Evolutionary conservation across 2,113 vertebrate genomes (phyloP), one percentile per base, ranked within the genome.

Genomic region (Phrynocephalus versicolor): DNA sequence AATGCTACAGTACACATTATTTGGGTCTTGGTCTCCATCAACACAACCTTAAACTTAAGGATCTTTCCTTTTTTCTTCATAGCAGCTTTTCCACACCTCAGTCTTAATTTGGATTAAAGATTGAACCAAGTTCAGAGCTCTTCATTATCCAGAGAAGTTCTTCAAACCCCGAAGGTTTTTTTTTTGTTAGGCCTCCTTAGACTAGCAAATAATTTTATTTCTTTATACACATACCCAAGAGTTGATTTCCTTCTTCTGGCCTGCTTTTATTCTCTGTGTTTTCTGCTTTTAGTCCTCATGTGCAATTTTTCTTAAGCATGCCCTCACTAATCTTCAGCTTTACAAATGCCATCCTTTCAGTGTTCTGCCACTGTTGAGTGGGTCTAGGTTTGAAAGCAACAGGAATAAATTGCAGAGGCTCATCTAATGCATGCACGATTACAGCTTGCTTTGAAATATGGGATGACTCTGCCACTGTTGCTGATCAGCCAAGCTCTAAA

Each of bases 251-350:
- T 33, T n/a, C 35, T 5, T 51, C 21, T 27, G 16, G 13, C 70
- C 45, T 51, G 79, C 64, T 81, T 81, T 69, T 65, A 57, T 57
- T 39, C 51, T 60, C 8, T n/a, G 27, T 51, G 25, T 65, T n/a
- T 65, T 81, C 39, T 67, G 62, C 39, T 81, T 81, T 81, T 45
- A n/a, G 37, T 33, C 62, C 67, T 81, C 45, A 81, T 51, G 62
- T 45, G 39, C 18, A 67, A 51, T 45, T 67, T 51, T 30, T 67
- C 2, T 21, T 13, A 45, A 81, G 30, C 14, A 81, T 39, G n/a
- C 64, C 27, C 8, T 45, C 27, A 65, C 67, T 67, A 67, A 67
- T 67, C 64, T 45, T 51, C 2, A 5, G 37, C 79, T 51, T 51
- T 67, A 67, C 39, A 81, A 81, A 81, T 45, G 39, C 15, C 18